Percentiles rank a stretch among this genome's conserved stretches.
Evolutionary conservation across 2,113 vertebrate species (phyloP).

Genomic region (Rafetus swinhoei): DNA sequence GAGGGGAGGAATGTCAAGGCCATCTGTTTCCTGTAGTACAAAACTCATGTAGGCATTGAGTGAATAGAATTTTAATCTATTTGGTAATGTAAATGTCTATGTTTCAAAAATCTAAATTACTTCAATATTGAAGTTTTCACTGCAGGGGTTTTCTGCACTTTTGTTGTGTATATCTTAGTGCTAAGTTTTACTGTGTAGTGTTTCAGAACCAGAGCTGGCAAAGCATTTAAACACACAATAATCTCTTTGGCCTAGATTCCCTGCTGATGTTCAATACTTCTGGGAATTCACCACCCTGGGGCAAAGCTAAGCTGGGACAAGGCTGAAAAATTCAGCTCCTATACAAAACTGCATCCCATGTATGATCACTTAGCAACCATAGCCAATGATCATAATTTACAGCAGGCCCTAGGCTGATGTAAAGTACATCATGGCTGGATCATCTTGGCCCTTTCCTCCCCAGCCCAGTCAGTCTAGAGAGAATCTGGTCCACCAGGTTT

Average conservation of each 20-base stretch:
- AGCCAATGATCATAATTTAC: background rate
- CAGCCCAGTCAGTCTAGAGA: background rate
- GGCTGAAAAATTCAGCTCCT: background rate
- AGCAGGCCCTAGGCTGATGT: background rate
- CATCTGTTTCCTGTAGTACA: conserved; percentile 67
- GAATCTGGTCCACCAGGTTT: background rate
- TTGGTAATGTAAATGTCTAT: conserved; percentile 36
- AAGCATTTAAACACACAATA: background rate
- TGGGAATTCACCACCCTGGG: background rate
- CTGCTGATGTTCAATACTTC: background rate
- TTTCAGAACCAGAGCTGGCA: background rate
- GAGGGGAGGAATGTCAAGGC: conserved; percentile 36
- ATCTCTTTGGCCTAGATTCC: background rate
- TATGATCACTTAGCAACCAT: background rate
- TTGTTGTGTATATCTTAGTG: background rate
- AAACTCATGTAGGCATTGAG: conserved; percentile 17
- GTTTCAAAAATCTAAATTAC: conserved; percentile 5
- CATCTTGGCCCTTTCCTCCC: background rate
- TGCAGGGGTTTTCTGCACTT: background rate
- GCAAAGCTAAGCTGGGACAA: background rate
- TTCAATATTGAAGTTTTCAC: background rate
- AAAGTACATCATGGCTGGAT: background rate
- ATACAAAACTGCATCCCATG: background rate
- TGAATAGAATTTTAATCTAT: conserved; percentile 34
- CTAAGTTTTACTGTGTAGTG: background rate